Conservation (phyloP, 2,113 vertebrate species). For the Nasalis larvatus region DNA sequence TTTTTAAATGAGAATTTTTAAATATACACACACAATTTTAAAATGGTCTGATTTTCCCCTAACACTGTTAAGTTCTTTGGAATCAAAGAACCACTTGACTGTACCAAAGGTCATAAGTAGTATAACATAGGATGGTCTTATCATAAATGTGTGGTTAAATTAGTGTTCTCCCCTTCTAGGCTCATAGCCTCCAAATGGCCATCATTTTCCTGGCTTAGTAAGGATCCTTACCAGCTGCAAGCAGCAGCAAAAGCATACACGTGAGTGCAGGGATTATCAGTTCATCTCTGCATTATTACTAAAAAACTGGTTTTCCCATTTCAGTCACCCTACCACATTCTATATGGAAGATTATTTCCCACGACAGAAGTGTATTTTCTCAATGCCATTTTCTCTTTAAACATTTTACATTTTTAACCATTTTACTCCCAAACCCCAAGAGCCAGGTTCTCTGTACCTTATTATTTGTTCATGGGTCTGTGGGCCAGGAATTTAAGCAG, state of each 20-base stretch:
- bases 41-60: neutral
- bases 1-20: neutral
- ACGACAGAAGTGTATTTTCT: neutral
- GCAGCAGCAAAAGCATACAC: too few relatives aligned
- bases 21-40: neutral
- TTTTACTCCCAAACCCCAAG: neutral
- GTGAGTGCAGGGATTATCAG: too few relatives aligned
- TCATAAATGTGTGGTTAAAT: neutral
- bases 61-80: neutral
- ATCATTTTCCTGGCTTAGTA: neutral
- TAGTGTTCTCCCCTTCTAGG: neutral
- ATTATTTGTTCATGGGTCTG: neutral
- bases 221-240: neutral
- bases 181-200: neutral
- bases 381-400: neutral
- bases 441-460: neutral
- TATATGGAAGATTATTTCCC: neutral
- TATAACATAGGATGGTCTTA: neutral
- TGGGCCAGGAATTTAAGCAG: neutral
- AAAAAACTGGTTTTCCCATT: neutral
- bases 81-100: neutral
- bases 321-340: neutral
- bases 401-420: constrained; percentile 24
- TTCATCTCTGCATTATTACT: neutral
- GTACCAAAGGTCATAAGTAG: neutral